Evolutionary conservation across 2,797 vertebrate species (phyloP), one percentile per base, ranked within the genome.

Genomic region (Sebastes melanostomus): DNA sequence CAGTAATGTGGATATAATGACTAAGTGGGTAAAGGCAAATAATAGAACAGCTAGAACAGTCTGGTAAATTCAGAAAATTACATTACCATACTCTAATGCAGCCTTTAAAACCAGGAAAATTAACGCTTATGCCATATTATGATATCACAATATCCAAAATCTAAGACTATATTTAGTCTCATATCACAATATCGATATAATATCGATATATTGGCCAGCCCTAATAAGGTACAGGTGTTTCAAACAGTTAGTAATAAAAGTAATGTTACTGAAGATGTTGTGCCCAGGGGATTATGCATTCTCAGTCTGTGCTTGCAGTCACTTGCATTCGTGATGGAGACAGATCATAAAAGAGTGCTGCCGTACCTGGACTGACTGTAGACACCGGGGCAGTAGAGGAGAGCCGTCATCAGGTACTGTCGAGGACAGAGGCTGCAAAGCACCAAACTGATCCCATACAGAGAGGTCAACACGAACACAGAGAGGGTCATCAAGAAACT

Each of bases 381-480:
- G 89, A 97, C 97, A 1, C 96, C 96, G 0, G 98, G 98, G 90
- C 98, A 99, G 93, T 99, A 98, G 93, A 99, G 93, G 75, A 99
- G 94, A 2, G 95, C 96, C 14, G 94, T 95, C 82, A 97, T 83
- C 0, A 94, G 82, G 72, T 93, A 95, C 92, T 96, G 96, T 0
- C 88, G 95, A 61, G 94, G 97, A 89, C 98, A 99, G 82, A 99
- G 74, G 74, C 96, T 97, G 80, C 92, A 84, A 77, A 99, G 93
- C 66, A 98, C 98, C 95, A 99, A 38, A 2, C 81, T 94, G 91
- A 99, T 98, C 83, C 98, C 98, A 0, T 98, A 98, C 52, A 97
- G 75, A 3, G 98, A 97, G 24, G 98, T 99, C 83, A 97, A 79
- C 93, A 97, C 88, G 93, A 99, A 99, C 93, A 97, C 86, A 67